Conservation (phyloP, 2,113 vertebrate species). For the Onychorhynchus coronatus region DNA sequence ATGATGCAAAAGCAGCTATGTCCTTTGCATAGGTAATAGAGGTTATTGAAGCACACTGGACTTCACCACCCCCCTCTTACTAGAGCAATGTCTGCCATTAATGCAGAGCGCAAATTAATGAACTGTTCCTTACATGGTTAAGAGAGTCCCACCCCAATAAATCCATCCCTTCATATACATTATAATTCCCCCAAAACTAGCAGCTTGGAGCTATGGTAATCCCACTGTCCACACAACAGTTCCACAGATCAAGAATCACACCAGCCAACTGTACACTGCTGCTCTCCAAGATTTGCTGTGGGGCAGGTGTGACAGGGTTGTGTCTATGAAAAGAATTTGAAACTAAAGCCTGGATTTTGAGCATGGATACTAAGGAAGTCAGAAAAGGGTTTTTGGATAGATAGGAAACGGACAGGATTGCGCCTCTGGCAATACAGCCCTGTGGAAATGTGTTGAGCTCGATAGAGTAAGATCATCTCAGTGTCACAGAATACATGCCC, state of each 20-base stretch:
- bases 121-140: neutral
- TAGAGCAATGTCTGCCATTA: neutral
- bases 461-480: neutral
- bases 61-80: neutral
- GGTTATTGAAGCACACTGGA: neutral
- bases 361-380: neutral
- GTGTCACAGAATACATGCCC: neutral
- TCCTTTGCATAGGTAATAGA: too few relatives aligned
- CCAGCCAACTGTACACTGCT: neutral
- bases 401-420: neutral
- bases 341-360: neutral
- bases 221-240: neutral
- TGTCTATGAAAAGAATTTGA: neutral
- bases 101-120: neutral
- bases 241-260: neutral
- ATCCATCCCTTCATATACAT: neutral
- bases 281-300: neutral
- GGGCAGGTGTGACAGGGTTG: neutral
- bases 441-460: neutral
- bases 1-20: neutral
- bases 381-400: neutral
- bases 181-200: neutral
- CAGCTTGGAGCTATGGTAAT: neutral
- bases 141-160: neutral
- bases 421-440: neutral